These are phyloP conservation scores for Oncopeltus fasciatus DNA, from an alignment of 1,140 invertebrate genomes.

Conservation along the genomic window DNA sequence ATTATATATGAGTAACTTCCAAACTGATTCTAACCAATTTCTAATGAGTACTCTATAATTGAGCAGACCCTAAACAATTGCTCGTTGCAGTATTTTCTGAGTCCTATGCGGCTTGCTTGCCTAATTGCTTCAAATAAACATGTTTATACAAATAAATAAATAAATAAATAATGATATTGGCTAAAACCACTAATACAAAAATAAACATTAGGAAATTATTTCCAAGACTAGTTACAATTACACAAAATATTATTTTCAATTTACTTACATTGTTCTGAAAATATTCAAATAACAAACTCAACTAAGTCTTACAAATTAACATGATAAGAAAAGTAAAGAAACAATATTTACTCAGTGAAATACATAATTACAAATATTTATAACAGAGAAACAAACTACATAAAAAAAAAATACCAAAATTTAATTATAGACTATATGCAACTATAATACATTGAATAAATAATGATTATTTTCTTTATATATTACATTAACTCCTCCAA, in stretches of 20 bases:
- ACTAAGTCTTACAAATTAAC: not conserved
- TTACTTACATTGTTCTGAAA: not conserved
- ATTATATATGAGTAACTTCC: constrained; percentile 18
- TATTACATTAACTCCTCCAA: constrained; percentile 1
- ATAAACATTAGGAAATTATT: not conserved
- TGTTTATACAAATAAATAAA: not conserved
- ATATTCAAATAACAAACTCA: not conserved
- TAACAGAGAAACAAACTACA: not conserved
- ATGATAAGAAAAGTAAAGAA: not conserved
- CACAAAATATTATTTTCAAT: not conserved
- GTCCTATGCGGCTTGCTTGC: constrained; percentile 13
- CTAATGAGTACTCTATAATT: constrained; percentile 12
- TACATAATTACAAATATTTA: not conserved
- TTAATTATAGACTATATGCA: not conserved
- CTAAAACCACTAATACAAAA: not conserved
- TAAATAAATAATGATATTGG: constrained; percentile 7
- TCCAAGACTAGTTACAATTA: constrained; percentile 15
- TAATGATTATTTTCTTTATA: constrained; percentile 2
- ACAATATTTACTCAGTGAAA: not conserved
- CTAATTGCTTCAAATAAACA: constrained; percentile 4
- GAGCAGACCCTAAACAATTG: constrained; percentile 19
- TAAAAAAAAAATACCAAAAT: not conserved
- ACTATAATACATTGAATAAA: constrained; percentile 4
- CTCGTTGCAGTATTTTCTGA: constrained; percentile 15
- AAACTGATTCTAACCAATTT: constrained; percentile 16